phyloP scores from a whole-genome alignment of 2,113 vertebrate species.

The Chloebia gouldiae region DNA sequence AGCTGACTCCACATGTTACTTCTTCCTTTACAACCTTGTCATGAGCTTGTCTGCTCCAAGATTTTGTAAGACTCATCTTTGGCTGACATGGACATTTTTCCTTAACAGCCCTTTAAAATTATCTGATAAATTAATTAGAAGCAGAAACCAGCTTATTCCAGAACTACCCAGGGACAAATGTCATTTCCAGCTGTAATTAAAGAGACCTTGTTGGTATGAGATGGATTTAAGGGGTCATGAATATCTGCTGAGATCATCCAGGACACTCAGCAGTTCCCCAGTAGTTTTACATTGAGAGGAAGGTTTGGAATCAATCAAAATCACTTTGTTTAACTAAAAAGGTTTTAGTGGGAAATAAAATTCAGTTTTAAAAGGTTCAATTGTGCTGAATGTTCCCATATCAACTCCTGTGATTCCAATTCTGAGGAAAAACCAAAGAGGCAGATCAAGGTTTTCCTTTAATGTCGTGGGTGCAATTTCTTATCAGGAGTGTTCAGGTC shows the following conservation, averaged over 20 bases:
- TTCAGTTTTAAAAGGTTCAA: background rate
- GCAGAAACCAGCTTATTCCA: background rate
- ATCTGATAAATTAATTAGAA: background rate
- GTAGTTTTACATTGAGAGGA: background rate
- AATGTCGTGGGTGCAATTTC: background rate
- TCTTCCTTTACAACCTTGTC: background rate
- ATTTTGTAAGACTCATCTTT: background rate
- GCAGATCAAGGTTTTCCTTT: background rate
- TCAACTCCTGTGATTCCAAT: background rate
- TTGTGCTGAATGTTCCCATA: background rate
- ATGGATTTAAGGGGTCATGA: background rate
- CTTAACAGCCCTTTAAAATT: background rate
- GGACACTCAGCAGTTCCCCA: background rate
- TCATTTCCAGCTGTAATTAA: background rate
- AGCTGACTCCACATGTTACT: slow-evolving; percentile 18
- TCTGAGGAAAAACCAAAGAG: background rate
- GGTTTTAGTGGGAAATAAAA: background rate
- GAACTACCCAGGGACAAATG: background rate
- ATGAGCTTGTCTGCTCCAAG: background rate
- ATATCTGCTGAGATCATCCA: background rate
- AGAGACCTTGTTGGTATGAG: background rate
- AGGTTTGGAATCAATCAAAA: background rate
- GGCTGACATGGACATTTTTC: background rate
- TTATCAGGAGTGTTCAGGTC: background rate
- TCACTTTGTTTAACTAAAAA: background rate